Base-by-base conservation (phyloP, 2,113 vertebrate genomes). In the Gallinago media region DNA sequence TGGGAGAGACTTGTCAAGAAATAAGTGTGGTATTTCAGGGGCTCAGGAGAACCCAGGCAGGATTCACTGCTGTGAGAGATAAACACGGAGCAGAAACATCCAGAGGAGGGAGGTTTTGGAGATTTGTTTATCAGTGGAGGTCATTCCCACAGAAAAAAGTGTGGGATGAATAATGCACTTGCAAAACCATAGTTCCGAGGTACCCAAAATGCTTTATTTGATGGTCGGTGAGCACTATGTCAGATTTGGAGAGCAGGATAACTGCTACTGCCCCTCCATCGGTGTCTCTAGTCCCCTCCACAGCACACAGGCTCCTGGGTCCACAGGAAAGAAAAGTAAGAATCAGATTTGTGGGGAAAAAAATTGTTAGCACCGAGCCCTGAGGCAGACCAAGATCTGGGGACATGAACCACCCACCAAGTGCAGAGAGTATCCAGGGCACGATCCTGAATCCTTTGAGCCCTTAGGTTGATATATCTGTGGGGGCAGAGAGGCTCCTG, bases 231-330 rank as follows among this genome's bases (percentile, higher is more conserved):
- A 87, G 20, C 8, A 15, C 16, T 38, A 47, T 40, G 52, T 15
- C 34, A 32, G 49, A 25, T 44, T 49, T 34, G 27, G 20, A 54
- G 32, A 59, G 44, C 63, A 47, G 56, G 55, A 21, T 25, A 27
- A 38, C 6, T 76, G 46, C 46, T 81, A 9, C 6, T 29, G 17
- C n/a, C 44, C 10, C 47, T 40, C 26, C 47, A 18, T 21, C 9
- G 19, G 9, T 9, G 42, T 20, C 13, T 66, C 47, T 81, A 29
- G 52, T n/a, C 25, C 59, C 36, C 29, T 71, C 22, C 11, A 5
- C 6, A 22, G 27, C 2, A 4, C 19, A 26, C 13, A 55, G 34
- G 8, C 18, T 56, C 13, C 36, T 54, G 5, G 0, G 12, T 6
- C 38, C 31, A 31, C 21, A 44, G 17, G 6, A 56, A 40, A 17